Base-by-base conservation (phyloP, 2,113 vertebrate species). In the Neodontobutis hainanensis region DNA sequence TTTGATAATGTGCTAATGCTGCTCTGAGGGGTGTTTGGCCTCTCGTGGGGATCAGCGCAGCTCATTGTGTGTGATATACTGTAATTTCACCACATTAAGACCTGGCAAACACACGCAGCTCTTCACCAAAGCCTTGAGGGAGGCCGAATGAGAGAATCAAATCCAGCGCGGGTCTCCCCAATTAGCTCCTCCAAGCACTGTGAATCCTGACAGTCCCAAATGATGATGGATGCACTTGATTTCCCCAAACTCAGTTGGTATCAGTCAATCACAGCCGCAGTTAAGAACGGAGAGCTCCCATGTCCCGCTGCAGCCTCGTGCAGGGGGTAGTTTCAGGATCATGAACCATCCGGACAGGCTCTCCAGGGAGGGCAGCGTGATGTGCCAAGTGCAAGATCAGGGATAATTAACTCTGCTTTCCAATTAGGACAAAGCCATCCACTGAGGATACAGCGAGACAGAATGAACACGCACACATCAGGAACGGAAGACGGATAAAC, bases 341-440 rank as follows among this genome's bases (percentile, higher is more conserved):
- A 40, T 40, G 38, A 40, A 5, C 38, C 52, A 38, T 6, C 32
- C 52, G 15, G 36, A 55, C 52, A 38, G 12, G 4, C 12, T 36
- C 34, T 36, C 52, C n/a, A 2, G 52, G 36, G 52, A n/a, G 52
- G 35, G 34, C 34, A 11, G 34, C 36, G 52, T 32, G n/a, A 55
- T 36, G 52, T 15, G 52, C 52, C 52, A 55, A 55, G 52, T 55
- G 12, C 9, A 34, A 36, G 52, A 55, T 34, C 52, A 55, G 11
- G 34, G 34, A n/a, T 55, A 55, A 55, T 55, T 55, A 55, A 38
- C 52, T 55, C 34, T 34, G 9, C 34, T 55, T 55, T 55, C 34
- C 38, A 55, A 55, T 55, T 55, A 55, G 34, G 52, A 15, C 34
- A 55, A 6, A 55, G n/a, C 19, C 52, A 36, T 55, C 52, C 52